Base-by-base conservation (phyloP, 1,140 invertebrate genomes). In the Nymphalis io region DNA sequence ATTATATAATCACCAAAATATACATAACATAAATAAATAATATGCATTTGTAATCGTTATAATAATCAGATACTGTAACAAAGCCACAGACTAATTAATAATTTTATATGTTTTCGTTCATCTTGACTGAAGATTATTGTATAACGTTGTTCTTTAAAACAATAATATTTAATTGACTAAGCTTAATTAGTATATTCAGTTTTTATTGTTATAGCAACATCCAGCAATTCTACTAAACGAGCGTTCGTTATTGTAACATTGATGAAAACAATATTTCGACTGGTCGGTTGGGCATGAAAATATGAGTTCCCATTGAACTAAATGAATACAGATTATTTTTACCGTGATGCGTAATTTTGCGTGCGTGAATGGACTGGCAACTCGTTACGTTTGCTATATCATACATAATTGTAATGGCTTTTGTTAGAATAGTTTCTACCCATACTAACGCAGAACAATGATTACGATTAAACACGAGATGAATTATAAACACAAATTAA, bases 301-400 rank as follows among this genome's bases (percentile, higher is more conserved):
- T 76, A 71, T 76, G 74, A 77, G 69, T 72, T 77, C 76, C 75
- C 78, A 69, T 82, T 81, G 74, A 68, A 68, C 65, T 40, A 83
- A 84, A 87, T 87, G 85, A 80, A 87, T 83, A 85, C 77, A 78
- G 78, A 82, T 84, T 83, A 86, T 74, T 72, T 71, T 75, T 73
- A 57, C 60, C 59, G 59, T 83, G 79, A 87, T 85, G 84, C 72
- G 73, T 69, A 57, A 74, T 82, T 33, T 88, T 79, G 86, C 86
- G 83, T 87, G 84, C 63, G 68, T 57, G 59, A 70, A 65, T 73
- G 74, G 80, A 77, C 73, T 53, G 65, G 62, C 64, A 55, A 68
- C 48, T 48, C 65, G 58, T 70, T 74, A 78, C 74, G 60, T 79
- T 75, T 64, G 72, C 72, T 44, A 65, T 48, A 72, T 74, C 70